phyloP scores from a whole-genome alignment of 2,888 invertebrate species.

The Cephus spinipes region DNA sequence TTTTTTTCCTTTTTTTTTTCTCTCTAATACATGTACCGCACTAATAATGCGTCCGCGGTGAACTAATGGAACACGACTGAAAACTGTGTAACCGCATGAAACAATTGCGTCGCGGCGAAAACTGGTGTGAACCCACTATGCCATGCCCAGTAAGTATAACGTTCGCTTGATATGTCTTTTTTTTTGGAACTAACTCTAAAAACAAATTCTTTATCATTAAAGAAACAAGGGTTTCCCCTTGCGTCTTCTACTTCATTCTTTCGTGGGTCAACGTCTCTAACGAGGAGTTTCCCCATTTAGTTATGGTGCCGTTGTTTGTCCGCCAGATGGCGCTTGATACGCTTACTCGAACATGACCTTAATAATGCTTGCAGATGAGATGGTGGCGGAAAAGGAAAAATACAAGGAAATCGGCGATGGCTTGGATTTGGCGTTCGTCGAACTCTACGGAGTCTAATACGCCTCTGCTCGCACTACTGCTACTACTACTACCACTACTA shows the following conservation, averaged over 20 bases:
- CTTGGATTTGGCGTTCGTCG: constrained; percentile 93
- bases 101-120: neutral
- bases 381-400: constrained; percentile 89
- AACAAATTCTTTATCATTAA: neutral
- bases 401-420: constrained; percentile 94
- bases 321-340: neutral
- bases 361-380: constrained; percentile 77
- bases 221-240: neutral
- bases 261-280: neutral
- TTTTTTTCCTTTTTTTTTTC: neutral
- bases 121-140: constrained; percentile 15
- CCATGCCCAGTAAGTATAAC: constrained; percentile 20
- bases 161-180: neutral
- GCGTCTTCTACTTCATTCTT: neutral
- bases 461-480: constrained; percentile 25
- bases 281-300: neutral
- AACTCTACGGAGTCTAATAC: constrained; percentile 70
- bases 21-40: neutral
- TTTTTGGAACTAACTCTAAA: neutral
- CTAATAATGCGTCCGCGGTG: neutral
- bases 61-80: neutral
- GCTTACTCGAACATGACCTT: constrained; percentile 9
- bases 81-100: constrained; percentile 16
- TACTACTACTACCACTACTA: constrained; percentile 10
- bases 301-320: neutral